These are phyloP conservation scores for Desoria tigrina DNA, from an alignment of 2,888 invertebrate genomes.

Conservation along the genomic window DNA sequence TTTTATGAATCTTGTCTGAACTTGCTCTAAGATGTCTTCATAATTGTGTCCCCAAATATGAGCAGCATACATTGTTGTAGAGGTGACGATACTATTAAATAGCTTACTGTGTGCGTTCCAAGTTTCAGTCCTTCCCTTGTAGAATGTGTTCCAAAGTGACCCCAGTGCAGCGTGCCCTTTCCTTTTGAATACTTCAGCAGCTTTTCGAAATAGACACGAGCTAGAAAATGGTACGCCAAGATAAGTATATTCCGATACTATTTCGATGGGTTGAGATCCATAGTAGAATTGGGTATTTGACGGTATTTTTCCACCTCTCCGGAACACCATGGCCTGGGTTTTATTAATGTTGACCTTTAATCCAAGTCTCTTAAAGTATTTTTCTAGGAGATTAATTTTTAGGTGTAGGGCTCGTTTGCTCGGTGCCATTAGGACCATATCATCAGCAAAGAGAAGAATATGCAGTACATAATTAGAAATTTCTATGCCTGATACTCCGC, in stretches of 20 bases:
- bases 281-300: neutral
- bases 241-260: neutral
- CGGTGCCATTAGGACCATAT: conserved; percentile 23
- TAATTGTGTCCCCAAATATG: no score
- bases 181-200: no score
- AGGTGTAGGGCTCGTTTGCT: conserved; percentile 10
- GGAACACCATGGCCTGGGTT: conserved; percentile 20
- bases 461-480: neutral
- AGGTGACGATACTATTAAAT: no score
- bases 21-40: no score
- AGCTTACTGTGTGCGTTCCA: no score
- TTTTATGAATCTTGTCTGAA: no score
- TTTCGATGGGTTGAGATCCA: neutral
- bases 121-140: no score
- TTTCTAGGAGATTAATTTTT: conserved; percentile 20
- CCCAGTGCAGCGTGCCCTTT: no score
- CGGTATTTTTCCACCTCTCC: neutral
- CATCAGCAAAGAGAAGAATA: conserved; percentile 29
- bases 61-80: no score
- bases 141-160: no score
- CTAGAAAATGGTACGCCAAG: neutral
- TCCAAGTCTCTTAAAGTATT: conserved; percentile 11
- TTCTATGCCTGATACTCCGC: neutral
- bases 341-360: conserved; percentile 19
- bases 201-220: neutral